Evolutionary conservation across 2,888 invertebrate genomes (phyloP), one percentile per base, ranked within the genome.

Genomic region (Mactromeris polynyma): DNA sequence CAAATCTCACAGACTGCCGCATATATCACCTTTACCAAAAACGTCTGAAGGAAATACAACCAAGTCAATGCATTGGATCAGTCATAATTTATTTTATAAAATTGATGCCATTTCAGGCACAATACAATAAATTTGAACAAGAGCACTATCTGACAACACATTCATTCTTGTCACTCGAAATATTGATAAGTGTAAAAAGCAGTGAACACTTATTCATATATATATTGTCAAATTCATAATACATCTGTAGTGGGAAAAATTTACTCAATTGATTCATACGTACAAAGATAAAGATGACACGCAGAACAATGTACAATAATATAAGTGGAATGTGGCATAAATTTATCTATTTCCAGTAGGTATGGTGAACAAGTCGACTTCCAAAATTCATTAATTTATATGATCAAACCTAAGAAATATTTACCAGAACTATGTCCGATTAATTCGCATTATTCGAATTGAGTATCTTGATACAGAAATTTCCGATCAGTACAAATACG

Each of bases 1-100:
- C n/a, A n/a, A n/a, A n/a, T n/a, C n/a, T n/a, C n/a, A n/a, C n/a
- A n/a, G n/a, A n/a, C n/a, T n/a, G n/a, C n/a, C n/a, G n/a, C n/a
- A n/a, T n/a, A n/a, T n/a, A n/a, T n/a, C n/a, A n/a, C n/a, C n/a
- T n/a, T n/a, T n/a, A n/a, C n/a, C 17, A 46, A 9, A 46, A 17
- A 46, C 14, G 11, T 17, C 46, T 9, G 46, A 11, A 46, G 46
- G 26, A 64, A 64, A 73, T 36, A 4, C 33, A 73, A 73, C 11
- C 33, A 73, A 73, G 19, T 17, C 11, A 36, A 33, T 36, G 19
- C 31, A 73, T 73, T 73, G 73, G 73, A 51, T 83, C 77, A 83
- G 51, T 83, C 77, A 77, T 83, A 83, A 83, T 83, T 83, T 83
- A 83, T 85, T 83, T 85, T 85, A 85, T 85, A 85, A 85, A 79